phyloP scores from a whole-genome alignment of 2,113 vertebrate genomes.

The Gambusia affinis region DNA sequence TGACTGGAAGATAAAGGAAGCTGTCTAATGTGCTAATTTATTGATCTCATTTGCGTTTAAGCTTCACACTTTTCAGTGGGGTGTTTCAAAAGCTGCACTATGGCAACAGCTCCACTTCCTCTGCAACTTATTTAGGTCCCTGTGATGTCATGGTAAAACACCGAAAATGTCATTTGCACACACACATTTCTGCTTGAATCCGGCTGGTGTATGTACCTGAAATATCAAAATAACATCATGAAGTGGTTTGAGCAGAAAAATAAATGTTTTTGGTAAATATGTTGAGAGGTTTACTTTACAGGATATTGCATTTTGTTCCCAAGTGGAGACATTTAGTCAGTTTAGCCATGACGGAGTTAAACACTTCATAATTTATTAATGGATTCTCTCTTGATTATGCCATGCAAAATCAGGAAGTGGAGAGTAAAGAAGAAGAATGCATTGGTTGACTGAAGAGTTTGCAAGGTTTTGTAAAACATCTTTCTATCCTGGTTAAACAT shows the following conservation, averaged over 20 bases:
- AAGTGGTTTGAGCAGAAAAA: neutral
- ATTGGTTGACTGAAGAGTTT: no score
- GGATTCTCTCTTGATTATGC: neutral
- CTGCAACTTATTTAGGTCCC: conserved; percentile 23
- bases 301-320: no score
- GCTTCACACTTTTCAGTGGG: neutral
- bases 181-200: neutral
- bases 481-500: no score
- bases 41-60: neutral
- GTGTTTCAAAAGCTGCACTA: conserved; percentile 15
- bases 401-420: neutral
- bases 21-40: neutral
- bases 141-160: conserved; percentile 50
- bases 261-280: neutral
- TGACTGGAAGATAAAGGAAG: neutral
- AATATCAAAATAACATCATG: neutral
- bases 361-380: neutral
- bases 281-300: no score
- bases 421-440: no score
- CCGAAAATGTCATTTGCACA: conserved; percentile 24
- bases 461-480: no score
- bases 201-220: neutral
- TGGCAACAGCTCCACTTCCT: conserved; percentile 45
- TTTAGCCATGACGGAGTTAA: neutral
- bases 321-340: neutral